Percentiles rank a stretch among this genome's conserved stretches.
Conservation (phyloP, 2,113 vertebrate species). For the Carettochelys insculpta region DNA sequence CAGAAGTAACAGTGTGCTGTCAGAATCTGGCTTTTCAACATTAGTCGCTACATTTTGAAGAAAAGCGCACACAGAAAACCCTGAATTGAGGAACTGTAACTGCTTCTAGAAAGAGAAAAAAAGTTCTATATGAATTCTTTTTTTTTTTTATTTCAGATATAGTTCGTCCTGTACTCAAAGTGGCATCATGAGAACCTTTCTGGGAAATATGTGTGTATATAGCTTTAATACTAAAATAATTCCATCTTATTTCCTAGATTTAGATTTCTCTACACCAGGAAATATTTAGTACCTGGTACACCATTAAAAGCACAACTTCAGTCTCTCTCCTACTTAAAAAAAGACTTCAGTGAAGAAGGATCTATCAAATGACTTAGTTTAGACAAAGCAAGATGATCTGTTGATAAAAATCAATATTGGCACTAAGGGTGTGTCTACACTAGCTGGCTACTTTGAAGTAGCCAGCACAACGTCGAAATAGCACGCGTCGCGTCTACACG, state of each 20-base stretch:
- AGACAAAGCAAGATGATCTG: not conserved
- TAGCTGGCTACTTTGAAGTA: too few relatives aligned
- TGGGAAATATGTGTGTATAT: not conserved
- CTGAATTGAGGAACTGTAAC: not conserved
- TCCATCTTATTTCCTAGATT: not conserved
- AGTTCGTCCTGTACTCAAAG: not conserved
- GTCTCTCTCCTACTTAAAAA: not conserved
- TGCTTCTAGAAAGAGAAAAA: not conserved
- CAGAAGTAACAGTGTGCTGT: not conserved
- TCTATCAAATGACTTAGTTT: not conserved
- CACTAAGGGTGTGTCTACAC: too few relatives aligned
- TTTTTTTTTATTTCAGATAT: not conserved
- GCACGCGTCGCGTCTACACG: too few relatives aligned
- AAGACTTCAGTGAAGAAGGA: not conserved
- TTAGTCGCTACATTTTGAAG: not conserved
- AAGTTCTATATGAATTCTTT: too few relatives aligned
- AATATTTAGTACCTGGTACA: not conserved
- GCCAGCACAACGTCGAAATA: too few relatives aligned
- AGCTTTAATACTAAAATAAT: not conserved
- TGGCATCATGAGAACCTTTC: not conserved
- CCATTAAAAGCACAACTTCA: not conserved
- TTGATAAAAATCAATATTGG: not conserved
- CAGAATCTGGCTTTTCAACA: not conserved
- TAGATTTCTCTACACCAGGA: not conserved
- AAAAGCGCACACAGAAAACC: not conserved